Percentiles rank a stretch among this genome's conserved stretches.
phyloP scores from a whole-genome alignment of 2,888 invertebrate species.

The Lepidocyrtinus sp. region DNA sequence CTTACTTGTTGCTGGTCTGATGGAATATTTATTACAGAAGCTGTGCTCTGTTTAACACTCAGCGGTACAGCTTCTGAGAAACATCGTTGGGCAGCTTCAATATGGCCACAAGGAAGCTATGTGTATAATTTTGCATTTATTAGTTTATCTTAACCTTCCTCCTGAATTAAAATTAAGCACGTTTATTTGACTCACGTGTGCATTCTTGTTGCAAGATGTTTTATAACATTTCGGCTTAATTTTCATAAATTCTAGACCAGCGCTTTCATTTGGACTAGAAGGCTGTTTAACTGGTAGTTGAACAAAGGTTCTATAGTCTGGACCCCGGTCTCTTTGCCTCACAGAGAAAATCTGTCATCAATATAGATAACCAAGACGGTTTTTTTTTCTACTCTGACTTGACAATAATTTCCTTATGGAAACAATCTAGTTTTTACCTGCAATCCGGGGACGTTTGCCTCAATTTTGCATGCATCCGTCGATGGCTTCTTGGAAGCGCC shows the following conservation, averaged over 20 bases:
- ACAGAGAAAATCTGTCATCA: no score
- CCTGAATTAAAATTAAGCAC: neutral
- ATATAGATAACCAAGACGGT: no score
- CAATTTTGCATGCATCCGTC: constrained; percentile 79
- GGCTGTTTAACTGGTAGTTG: constrained; percentile 72
- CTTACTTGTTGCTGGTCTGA: constrained; percentile 76
- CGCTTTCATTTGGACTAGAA: constrained; percentile 23
- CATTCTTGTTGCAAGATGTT: constrained; percentile 73
- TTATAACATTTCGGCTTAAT: constrained; percentile 76
- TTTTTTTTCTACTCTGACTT: neutral
- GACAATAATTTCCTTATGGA: neutral
- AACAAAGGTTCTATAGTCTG: constrained; percentile 82
- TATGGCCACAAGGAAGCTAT: constrained; percentile 76
- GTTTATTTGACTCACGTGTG: constrained; percentile 16
- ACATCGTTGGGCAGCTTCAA: constrained; percentile 79
- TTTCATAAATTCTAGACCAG: constrained; percentile 60
- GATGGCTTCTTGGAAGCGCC: constrained; percentile 75
- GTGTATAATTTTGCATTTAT: constrained; percentile 17
- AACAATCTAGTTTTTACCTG: constrained; percentile 58
- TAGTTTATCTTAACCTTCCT: neutral
- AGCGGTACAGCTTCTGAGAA: constrained; percentile 78
- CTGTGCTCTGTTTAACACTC: constrained; percentile 77
- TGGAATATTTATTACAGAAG: constrained; percentile 77
- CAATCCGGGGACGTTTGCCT: constrained; percentile 43
- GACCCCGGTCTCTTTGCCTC: constrained; percentile 75